Conservation (phyloP, 2,888 invertebrate species). For the Ditylenchus weischeri region DNA sequence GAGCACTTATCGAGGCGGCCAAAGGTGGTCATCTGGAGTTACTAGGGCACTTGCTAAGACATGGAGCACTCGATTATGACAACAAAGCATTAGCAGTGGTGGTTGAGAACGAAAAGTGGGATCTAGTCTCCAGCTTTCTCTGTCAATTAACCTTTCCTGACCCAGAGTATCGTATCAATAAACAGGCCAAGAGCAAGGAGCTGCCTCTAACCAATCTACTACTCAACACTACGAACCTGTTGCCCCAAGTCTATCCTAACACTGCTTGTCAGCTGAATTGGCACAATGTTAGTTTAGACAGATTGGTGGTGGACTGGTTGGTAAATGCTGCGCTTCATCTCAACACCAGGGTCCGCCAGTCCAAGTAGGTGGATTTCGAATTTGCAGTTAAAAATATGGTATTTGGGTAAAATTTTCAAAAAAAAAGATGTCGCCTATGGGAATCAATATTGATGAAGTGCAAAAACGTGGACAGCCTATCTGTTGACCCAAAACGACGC, state of each 20-base stretch:
- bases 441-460: not conserved
- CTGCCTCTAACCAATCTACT: not conserved
- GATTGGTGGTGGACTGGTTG: conserved; percentile 75
- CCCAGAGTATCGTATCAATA: conserved; percentile 86
- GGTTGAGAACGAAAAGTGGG: conserved; percentile 18
- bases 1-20: conserved; percentile 71
- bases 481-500: too few relatives aligned
- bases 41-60: conserved; percentile 74
- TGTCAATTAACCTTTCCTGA: conserved; percentile 66
- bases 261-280: conserved; percentile 81
- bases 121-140: conserved; percentile 43
- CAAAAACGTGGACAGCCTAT: too few relatives aligned
- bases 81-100: conserved; percentile 72
- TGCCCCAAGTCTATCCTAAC: conserved; percentile 68
- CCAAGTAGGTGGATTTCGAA: not conserved
- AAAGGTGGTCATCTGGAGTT: conserved; percentile 70
- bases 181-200: conserved; percentile 57
- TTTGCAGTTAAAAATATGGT: not conserved
- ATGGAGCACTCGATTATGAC: conserved; percentile 81
- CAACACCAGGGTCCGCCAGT: conserved; percentile 68
- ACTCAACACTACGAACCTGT: not conserved
- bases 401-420: not conserved
- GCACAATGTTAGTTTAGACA: conserved; percentile 72
- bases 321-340: conserved; percentile 74
- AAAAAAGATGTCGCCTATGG: conserved; percentile 1